A percentile compares a stretch with the other conserved stretches of the same genome.
Evolutionary conservation across 2,888 invertebrate genomes (phyloP).

Genomic region (Diogma glabrata): DNA sequence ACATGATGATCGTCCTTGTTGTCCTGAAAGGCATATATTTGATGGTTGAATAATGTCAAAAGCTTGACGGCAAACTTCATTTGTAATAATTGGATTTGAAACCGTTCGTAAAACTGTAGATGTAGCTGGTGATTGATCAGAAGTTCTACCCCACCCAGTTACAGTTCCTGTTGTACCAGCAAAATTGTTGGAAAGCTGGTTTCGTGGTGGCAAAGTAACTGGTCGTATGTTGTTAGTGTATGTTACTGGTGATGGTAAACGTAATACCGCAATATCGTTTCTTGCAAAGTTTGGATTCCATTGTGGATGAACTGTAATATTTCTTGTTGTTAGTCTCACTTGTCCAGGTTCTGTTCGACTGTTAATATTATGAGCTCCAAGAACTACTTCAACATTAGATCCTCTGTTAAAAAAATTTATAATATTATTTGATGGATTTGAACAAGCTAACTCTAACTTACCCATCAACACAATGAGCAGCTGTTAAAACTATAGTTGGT

Average conservation of each 20-base stretch:
- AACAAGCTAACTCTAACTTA: neutral
- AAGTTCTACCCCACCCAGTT: slow-evolving; percentile 5
- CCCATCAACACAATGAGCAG: neutral
- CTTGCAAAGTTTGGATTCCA: neutral
- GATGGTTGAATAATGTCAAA: neutral
- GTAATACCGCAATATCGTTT: slow-evolving; percentile 8
- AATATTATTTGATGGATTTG: too few species aligned
- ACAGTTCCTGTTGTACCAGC: neutral
- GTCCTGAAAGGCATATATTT: slow-evolving; percentile 27
- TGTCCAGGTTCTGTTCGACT: too few species aligned
- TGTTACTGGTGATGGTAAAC: neutral
- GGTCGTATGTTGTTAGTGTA: neutral
- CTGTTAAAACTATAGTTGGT: neutral
- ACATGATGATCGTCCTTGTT: slow-evolving; percentile 26
- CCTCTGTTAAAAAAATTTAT: too few species aligned
- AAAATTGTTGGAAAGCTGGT: neutral
- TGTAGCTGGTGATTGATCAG: neutral
- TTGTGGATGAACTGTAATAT: neutral
- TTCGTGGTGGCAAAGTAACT: neutral
- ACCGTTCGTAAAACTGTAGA: neutral
- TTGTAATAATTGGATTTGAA: neutral
- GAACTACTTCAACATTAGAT: too few species aligned
- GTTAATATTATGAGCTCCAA: too few species aligned
- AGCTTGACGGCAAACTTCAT: neutral
- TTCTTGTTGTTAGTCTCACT: too few species aligned